phyloP scores from a whole-genome alignment of 2,113 vertebrate species.

The Heloderma charlesbogerti region DNA sequence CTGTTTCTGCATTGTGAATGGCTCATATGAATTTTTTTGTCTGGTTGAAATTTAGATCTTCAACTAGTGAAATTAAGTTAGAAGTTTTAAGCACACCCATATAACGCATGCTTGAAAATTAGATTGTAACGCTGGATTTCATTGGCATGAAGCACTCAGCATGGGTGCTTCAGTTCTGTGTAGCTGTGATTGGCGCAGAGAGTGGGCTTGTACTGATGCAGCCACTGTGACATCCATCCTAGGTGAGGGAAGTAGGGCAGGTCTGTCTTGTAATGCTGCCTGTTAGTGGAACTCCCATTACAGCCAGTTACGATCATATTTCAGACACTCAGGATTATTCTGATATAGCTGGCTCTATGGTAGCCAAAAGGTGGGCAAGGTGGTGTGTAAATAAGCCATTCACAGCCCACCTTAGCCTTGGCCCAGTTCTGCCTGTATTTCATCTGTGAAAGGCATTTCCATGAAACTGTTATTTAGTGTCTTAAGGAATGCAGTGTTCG shows the following conservation, averaged over 20 bases:
- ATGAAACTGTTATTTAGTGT: not conserved
- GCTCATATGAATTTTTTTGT: not conserved
- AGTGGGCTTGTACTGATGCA: not conserved
- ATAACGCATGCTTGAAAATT: not conserved
- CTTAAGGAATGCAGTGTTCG: not conserved
- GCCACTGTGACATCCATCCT: not conserved
- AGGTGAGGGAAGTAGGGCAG: not conserved
- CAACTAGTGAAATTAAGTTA: not conserved
- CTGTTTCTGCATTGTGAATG: not conserved
- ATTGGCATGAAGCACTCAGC: not conserved
- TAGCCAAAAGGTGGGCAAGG: not conserved
- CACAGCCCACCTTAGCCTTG: not conserved
- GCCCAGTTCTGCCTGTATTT: not conserved
- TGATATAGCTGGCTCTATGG: not conserved
- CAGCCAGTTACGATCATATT: constrained; percentile 7
- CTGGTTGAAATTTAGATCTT: not conserved
- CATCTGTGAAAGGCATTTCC: not conserved
- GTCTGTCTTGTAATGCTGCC: not conserved
- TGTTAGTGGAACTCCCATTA: not conserved
- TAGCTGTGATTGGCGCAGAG: not conserved
- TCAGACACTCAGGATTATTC: not conserved
- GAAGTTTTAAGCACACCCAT: not conserved
- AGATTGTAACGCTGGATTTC: not conserved
- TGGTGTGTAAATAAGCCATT: no score
- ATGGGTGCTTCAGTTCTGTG: not conserved